Conservation (phyloP, 2,113 vertebrate species). For the Phalacrocorax pelagicus region DNA sequence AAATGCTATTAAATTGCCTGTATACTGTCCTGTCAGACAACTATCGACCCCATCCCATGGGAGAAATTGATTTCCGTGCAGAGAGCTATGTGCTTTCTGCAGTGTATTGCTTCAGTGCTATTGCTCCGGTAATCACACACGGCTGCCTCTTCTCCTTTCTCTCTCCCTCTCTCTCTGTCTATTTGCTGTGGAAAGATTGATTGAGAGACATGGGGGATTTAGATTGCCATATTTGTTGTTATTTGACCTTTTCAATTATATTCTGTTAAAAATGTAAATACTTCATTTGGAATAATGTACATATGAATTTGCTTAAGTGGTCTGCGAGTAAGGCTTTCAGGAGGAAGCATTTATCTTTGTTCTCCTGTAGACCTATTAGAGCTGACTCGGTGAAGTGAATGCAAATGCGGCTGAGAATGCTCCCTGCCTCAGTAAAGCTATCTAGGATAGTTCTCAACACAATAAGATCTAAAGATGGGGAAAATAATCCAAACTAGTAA, state of each 20-base stretch:
- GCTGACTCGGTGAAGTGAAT: background rate
- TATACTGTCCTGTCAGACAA: slow-evolving; percentile 55
- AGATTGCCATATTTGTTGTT: slow-evolving; percentile 23
- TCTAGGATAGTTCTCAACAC: background rate
- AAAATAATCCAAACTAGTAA: background rate
- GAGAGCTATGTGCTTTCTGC: slow-evolving; percentile 28
- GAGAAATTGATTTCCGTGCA: slow-evolving; percentile 55
- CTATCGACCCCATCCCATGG: slow-evolving; percentile 54
- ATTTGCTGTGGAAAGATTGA: slow-evolving; percentile 28
- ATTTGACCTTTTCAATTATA: slow-evolving; percentile 16
- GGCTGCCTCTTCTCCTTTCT: background rate
- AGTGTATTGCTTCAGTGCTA: background rate
- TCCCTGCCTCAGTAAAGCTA: background rate
- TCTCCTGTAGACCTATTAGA: background rate
- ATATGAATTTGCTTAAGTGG: background rate
- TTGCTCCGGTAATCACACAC: slow-evolving; percentile 18
- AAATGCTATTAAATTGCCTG: slow-evolving; percentile 64
- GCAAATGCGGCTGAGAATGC: background rate
- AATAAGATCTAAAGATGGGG: background rate
- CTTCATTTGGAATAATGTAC: background rate
- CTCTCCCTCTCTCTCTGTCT: background rate
- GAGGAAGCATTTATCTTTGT: background rate
- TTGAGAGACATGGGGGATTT: background rate
- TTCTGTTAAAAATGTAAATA: slow-evolving; percentile 40
- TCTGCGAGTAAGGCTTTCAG: background rate